These are phyloP conservation scores for Coregonus clupeaformis DNA, from an alignment of 2,113 vertebrate species.

Conservation along the genomic window DNA sequence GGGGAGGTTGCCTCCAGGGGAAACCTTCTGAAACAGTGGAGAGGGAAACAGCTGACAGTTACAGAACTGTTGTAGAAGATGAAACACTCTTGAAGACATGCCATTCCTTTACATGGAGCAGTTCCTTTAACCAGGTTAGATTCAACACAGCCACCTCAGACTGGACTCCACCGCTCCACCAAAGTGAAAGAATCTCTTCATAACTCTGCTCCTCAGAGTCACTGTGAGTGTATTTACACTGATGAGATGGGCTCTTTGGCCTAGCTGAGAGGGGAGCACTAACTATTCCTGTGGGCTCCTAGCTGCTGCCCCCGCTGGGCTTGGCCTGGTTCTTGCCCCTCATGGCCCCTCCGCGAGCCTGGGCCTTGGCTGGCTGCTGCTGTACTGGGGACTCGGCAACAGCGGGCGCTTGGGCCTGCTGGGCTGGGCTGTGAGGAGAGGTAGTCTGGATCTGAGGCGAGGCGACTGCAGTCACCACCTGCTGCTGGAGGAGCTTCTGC, in stretches of 20 bases:
- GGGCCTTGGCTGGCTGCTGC: conserved; percentile 71
- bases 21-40: not conserved
- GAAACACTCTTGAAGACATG: not conserved
- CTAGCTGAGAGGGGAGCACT: not conserved
- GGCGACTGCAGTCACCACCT: conserved; percentile 76
- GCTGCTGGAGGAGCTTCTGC: conserved; percentile 86
- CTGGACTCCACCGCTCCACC: not conserved
- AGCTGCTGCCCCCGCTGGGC: conserved; percentile 73
- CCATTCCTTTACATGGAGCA: not conserved
- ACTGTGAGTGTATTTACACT: not conserved
- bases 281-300: conserved; percentile 12
- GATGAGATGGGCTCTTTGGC: not conserved
- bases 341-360: conserved; percentile 75
- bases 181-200: not conserved
- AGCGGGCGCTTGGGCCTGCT: conserved; percentile 58
- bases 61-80: not conserved
- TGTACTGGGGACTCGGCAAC: conserved; percentile 71
- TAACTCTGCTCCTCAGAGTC: not conserved
- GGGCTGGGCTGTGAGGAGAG: conserved; percentile 81
- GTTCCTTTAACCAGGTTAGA: not conserved
- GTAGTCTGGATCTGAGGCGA: conserved; percentile 83
- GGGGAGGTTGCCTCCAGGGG: not conserved
- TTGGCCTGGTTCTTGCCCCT: conserved; percentile 83
- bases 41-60: not conserved
- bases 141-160: not conserved